These are phyloP conservation scores for Dolichotis patagonum DNA, from an alignment of 2,113 vertebrate genomes.

Conservation along the genomic window DNA sequence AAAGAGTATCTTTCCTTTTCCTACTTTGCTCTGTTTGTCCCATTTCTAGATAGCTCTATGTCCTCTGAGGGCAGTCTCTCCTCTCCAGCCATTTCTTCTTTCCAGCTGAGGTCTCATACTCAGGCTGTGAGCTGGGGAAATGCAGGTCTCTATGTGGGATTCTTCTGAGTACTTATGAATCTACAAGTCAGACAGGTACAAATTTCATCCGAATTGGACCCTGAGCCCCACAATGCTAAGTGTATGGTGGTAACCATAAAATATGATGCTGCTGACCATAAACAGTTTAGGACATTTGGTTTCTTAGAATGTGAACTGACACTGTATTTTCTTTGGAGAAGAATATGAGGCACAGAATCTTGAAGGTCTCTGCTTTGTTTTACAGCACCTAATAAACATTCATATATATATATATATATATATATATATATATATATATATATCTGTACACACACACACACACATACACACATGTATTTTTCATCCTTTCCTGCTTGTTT, in stretches of 20 bases:
- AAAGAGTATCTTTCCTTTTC: neutral
- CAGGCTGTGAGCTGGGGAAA: neutral
- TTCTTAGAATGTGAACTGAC: neutral
- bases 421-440: too few species aligned
- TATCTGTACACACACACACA: neutral
- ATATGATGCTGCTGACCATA: neutral
- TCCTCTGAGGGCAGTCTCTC: neutral
- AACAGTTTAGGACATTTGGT: neutral
- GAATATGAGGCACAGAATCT: neutral
- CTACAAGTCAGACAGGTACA: neutral
- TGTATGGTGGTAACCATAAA: neutral
- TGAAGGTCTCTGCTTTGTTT: neutral
- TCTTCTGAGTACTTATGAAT: neutral
- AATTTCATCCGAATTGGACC: neutral
- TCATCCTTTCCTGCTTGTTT: constrained; percentile 55
- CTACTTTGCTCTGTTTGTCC: neutral
- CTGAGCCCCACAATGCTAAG: neutral
- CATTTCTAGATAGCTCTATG: neutral
- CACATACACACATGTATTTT: neutral
- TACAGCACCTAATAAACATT: constrained; percentile 18
- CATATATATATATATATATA: neutral
- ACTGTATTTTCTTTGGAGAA: neutral
- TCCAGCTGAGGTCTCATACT: neutral
- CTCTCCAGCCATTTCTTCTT: neutral
- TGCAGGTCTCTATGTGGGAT: neutral